Percentiles rank a stretch among this genome's conserved stretches.
phyloP scores from a whole-genome alignment of 2,888 invertebrate species.

The Synanthedon formicaeformis region DNA sequence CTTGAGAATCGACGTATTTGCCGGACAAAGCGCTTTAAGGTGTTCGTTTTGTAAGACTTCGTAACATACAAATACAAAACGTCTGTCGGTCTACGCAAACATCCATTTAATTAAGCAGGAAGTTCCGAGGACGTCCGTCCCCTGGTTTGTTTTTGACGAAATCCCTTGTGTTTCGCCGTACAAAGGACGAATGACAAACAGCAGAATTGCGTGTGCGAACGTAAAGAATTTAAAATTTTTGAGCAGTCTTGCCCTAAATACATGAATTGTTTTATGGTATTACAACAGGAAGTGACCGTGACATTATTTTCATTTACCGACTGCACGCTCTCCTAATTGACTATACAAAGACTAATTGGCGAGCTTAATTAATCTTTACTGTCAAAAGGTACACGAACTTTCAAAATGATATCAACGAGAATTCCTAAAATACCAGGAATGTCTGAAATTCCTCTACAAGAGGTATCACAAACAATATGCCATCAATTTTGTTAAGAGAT shows the following conservation, averaged over 20 bases:
- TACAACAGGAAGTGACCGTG: not conserved
- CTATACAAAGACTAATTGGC: no score
- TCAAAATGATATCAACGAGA: not conserved
- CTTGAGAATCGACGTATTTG: slow-evolving; percentile 3
- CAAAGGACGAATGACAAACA: slow-evolving; percentile 27
- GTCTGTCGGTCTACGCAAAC: slow-evolving; percentile 29
- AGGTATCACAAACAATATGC: slow-evolving; percentile 14
- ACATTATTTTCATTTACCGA: no score
- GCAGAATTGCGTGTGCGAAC: slow-evolving; percentile 32
- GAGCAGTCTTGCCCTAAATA: slow-evolving; percentile 4
- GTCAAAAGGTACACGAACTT: no score
- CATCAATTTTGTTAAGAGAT: slow-evolving; percentile 23
- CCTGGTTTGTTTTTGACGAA: slow-evolving; percentile 34
- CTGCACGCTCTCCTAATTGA: no score
- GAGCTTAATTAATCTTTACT: no score
- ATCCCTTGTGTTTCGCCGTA: slow-evolving; percentile 26
- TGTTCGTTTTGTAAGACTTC: slow-evolving; percentile 24
- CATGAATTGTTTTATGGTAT: slow-evolving; percentile 1
- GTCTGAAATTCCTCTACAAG: slow-evolving; percentile 18
- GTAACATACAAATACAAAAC: slow-evolving; percentile 20
- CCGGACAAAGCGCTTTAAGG: slow-evolving; percentile 17
- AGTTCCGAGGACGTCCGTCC: slow-evolving; percentile 33
- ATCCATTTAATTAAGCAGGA: slow-evolving; percentile 46
- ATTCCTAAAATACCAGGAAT: slow-evolving; percentile 3
- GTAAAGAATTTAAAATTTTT: slow-evolving; percentile 20